Conservation (phyloP, 2,797 vertebrate species). For the Mormyrops boulengeri region DNA sequence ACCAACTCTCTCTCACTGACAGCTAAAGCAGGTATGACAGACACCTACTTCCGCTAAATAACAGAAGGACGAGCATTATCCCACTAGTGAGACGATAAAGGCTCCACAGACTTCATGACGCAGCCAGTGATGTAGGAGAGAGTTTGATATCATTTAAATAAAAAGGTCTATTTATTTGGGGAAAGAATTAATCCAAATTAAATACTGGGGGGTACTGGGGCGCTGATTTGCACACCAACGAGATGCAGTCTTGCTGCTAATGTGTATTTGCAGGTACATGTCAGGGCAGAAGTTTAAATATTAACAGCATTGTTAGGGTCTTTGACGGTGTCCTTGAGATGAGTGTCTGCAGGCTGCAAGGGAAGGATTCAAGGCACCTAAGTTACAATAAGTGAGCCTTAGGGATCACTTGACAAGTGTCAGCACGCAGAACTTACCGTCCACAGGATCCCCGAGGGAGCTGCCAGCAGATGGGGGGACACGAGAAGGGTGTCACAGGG, state of each 20-base stretch:
- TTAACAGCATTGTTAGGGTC: neutral
- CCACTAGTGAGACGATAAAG: neutral
- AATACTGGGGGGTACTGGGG: neutral
- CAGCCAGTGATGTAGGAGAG: neutral
- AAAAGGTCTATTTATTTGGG: neutral
- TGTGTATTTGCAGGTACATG: neutral
- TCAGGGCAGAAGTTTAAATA: neutral
- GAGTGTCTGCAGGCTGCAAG: neutral
- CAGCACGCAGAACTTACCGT: neutral
- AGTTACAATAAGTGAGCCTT: neutral
- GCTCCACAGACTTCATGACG: neutral
- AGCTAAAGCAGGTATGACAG: neutral
- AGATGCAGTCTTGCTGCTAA: neutral
- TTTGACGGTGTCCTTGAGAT: neutral
- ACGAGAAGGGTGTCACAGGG: neutral
- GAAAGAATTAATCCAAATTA: neutral
- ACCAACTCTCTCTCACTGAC: neutral
- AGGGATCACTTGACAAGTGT: neutral
- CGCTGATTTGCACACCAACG: neutral
- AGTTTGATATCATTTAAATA: neutral
- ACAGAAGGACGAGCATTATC: neutral
- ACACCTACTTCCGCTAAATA: neutral
- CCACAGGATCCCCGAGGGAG: neutral
- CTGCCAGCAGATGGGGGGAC: neutral
- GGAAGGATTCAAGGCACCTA: no score